Evolutionary conservation across 2,113 vertebrate genomes (phyloP), one percentile per base, ranked within the genome.

Genomic region (Mormoops blainvillei): DNA sequence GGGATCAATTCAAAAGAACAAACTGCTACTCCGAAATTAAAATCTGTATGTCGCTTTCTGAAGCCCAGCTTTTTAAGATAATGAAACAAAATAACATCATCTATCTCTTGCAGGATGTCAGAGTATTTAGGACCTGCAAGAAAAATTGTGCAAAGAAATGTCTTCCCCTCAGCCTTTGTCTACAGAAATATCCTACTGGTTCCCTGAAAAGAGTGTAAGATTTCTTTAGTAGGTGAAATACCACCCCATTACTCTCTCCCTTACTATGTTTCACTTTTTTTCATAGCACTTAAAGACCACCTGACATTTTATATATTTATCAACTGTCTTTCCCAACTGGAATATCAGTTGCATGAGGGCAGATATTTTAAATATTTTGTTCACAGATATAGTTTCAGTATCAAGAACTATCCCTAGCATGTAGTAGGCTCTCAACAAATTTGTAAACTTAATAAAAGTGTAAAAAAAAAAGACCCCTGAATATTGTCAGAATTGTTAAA

Each of bases 291-390:
- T 78, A 84, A 84, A 56, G 83, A 18, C 48, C 70, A 86, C 33
- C 24, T 89, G 67, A 86, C 15, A 38, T 71, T 90, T 89, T 73
- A 83, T 2, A 56, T 85, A 86, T 54, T 93, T 89, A 74, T 89
- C 67, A 92, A 28, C 33, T 78, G 24, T 85, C 52, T 78, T 67
- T 87, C 45, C 31, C 87, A 80, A 48, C 26, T 78, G 87, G 63
- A 80, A 43, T 67, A 45, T 45, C 89, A 91, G n/a, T 50, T 91
- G 14, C 11, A 33, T 41, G 38, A 82, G 10, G 33, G 58, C 14
- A 88, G 36, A 74, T n/a, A 87, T 80, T 76, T 94, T 63, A 95
- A 94, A 70, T 89, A 74, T 83, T 94, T 84, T 92, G 33, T 94
- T 96, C 28, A 82, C 31, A 84, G 38, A 63, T 54, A 13, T 3